These are phyloP conservation scores for Talpa occidentalis DNA, from an alignment of 2,113 vertebrate genomes.

Conservation along the genomic window DNA sequence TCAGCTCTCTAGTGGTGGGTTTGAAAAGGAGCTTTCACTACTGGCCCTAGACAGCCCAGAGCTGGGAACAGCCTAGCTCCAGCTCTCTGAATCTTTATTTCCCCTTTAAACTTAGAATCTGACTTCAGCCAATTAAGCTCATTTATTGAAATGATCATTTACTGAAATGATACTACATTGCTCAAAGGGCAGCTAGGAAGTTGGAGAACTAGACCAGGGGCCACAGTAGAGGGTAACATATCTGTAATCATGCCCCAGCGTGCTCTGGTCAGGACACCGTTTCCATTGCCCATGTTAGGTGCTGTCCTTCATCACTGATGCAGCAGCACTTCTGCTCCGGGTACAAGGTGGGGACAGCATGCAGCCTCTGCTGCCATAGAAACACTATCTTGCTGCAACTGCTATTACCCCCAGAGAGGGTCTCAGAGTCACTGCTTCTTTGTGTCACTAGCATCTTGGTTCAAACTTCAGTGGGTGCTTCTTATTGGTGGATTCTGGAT, in stretches of 20 bases:
- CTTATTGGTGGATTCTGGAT: not conserved
- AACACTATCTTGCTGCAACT: not conserved
- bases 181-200: not conserved
- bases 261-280: no score
- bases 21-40: not conserved
- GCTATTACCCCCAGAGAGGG: not conserved
- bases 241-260: rapidly evolving
- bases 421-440: not conserved
- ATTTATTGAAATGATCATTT: not conserved
- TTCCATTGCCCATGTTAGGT: no score
- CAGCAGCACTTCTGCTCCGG: not conserved
- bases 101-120: not conserved
- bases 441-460: not conserved
- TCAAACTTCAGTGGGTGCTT: not conserved
- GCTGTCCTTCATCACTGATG: rapidly evolving
- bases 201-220: not conserved
- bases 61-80: not conserved
- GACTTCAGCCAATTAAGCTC: not conserved
- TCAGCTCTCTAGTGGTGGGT: not conserved
- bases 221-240: not conserved
- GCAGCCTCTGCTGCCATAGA: not conserved
- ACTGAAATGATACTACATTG: not conserved
- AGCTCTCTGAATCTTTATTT: not conserved
- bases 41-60: not conserved
- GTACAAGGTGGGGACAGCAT: not conserved